Evolutionary conservation across 2,797 vertebrate genomes (phyloP).

Genomic region (Trachops cirrhosus): DNA sequence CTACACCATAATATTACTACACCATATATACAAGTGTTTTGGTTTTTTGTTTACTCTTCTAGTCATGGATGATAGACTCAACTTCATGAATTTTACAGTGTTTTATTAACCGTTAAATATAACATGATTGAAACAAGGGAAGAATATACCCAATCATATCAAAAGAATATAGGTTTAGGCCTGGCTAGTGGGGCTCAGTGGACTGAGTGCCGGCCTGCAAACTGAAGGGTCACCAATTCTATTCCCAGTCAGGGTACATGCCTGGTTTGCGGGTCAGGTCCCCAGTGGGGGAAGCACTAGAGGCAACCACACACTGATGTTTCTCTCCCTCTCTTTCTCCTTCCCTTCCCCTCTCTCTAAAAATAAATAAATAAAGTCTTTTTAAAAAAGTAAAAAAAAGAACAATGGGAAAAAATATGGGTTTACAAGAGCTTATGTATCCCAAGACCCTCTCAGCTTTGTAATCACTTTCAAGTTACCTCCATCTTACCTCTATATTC

Average conservation of each 20-base stretch:
- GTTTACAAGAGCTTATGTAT: not conserved
- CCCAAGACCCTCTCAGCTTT: not conserved
- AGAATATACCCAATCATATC: not conserved
- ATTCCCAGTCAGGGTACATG: no score
- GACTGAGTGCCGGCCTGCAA: no score
- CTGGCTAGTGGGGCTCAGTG: no score
- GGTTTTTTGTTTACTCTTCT: not conserved
- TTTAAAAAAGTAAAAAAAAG: no score
- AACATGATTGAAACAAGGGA: not conserved
- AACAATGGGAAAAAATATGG: no score
- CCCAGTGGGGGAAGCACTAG: no score
- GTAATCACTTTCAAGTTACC: not conserved
- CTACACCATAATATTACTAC: not conserved
- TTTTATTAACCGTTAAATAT: not conserved
- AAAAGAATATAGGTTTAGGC: not conserved
- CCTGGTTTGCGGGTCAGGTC: no score
- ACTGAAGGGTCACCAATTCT: no score
- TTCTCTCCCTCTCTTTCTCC: no score
- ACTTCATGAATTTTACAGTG: not conserved
- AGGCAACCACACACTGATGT: no score
- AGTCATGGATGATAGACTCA: not conserved
- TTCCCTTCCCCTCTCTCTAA: no score
- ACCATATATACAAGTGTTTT: not conserved
- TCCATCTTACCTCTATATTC: not conserved
- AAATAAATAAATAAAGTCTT: no score